phyloP scores from a whole-genome alignment of 2,113 vertebrate genomes.

The Microcebus murinus region DNA sequence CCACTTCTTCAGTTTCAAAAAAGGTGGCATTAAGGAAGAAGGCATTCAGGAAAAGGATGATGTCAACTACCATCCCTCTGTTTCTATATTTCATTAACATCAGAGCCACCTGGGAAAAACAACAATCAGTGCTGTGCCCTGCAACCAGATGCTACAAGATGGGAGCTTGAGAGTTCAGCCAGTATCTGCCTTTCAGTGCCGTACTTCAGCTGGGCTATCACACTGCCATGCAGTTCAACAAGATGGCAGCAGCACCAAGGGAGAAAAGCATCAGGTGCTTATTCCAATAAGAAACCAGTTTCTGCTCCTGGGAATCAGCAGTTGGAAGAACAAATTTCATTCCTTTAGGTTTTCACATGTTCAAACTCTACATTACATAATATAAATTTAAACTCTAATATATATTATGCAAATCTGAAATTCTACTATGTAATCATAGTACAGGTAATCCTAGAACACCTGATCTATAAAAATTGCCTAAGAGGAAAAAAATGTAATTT shows the following conservation, averaged over 20 bases:
- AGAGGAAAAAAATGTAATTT: constrained; percentile 11
- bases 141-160: background rate
- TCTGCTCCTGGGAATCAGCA: background rate
- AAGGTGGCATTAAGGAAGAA: background rate
- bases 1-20: background rate
- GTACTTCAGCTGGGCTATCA: background rate
- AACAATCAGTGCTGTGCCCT: background rate
- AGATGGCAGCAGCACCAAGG: no score
- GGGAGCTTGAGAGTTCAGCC: background rate
- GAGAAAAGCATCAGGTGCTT: no score
- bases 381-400: background rate
- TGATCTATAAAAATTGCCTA: background rate
- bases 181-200: background rate
- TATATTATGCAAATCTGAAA: background rate
- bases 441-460: background rate
- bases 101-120: background rate
- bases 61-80: background rate
- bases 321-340: background rate
- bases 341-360: background rate
- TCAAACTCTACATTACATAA: background rate
- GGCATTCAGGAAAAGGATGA: background rate
- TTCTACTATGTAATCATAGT: background rate
- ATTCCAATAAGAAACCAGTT: background rate
- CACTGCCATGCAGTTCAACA: background rate
- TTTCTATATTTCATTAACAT: background rate